A percentile compares a stretch with the other conserved stretches of the same genome.
Evolutionary conservation across 2,113 vertebrate genomes (phyloP).

Genomic region (Neodon shergylaensis): DNA sequence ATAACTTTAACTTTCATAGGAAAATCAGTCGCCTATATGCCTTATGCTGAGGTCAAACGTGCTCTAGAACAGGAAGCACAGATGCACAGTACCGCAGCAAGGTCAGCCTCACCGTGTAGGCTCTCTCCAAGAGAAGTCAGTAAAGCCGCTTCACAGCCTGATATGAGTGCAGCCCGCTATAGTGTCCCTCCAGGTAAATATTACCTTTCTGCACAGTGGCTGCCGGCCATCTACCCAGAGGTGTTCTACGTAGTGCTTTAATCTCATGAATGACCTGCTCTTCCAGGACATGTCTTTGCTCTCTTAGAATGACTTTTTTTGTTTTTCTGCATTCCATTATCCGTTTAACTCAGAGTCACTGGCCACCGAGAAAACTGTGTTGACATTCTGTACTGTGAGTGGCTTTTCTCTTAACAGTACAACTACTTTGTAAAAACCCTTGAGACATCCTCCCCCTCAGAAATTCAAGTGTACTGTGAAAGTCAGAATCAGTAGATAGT

Average conservation of each 20-base stretch:
- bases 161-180: constrained; percentile 87
- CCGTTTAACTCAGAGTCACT: constrained; percentile 21
- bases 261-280: neutral
- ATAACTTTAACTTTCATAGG: constrained; percentile 84
- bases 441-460: neutral
- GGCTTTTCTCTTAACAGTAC: constrained; percentile 36
- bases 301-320: neutral
- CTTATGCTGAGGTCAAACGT: constrained; percentile 91
- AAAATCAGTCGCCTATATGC: constrained; percentile 91
- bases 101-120: constrained; percentile 91
- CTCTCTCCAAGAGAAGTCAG: constrained; percentile 91
- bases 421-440: constrained; percentile 8
- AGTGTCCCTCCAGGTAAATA: constrained; percentile 92
- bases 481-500: constrained; percentile 54
- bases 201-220: neutral
- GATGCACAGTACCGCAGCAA: constrained; percentile 83
- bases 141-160: constrained; percentile 90
- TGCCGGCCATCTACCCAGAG: neutral
- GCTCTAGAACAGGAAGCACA: constrained; percentile 91
- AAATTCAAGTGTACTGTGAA: constrained; percentile 15
- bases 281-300: neutral
- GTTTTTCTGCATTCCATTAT: constrained; percentile 41
- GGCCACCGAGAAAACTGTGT: constrained; percentile 25
- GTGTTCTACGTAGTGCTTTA: constrained; percentile 1
- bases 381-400: constrained; percentile 47